Conservation (phyloP, 1,140 invertebrate species). For the Platorchestia sp. region DNA sequence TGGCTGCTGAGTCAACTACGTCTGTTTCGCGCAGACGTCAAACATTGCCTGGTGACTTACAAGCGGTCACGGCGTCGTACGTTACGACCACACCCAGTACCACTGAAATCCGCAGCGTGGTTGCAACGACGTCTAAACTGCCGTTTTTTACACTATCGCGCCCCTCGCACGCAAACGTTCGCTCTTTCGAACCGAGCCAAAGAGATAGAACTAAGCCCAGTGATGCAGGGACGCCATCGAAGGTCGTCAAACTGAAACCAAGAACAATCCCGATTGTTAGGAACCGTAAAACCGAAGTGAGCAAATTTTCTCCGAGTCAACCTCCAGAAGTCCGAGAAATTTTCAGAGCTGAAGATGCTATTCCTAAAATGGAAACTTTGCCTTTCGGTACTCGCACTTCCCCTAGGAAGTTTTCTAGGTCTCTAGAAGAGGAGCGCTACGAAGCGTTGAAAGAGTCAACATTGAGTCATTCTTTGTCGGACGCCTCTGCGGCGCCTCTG, state of each 20-base stretch:
- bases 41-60: conserved; percentile 18
- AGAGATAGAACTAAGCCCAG: neutral
- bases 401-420: neutral
- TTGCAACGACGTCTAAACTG: neutral
- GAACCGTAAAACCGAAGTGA: neutral
- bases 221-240: neutral
- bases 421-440: neutral
- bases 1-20: conserved; percentile 75
- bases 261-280: neutral
- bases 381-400: conserved; percentile 16
- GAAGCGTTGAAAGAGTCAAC: neutral
- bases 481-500: neutral
- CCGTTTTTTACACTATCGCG: neutral
- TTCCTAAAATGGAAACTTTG: conserved; percentile 9
- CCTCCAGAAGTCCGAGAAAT: neutral
- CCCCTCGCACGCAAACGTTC: neutral
- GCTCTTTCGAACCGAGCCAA: neutral
- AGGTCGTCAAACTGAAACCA: neutral
- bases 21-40: conserved; percentile 72
- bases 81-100: neutral
- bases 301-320: neutral
- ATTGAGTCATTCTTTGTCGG: neutral
- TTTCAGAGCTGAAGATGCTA: conserved; percentile 3
- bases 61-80: neutral
- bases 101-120: neutral